A percentile compares a stretch with the other conserved stretches of the same genome.
Evolutionary conservation across 2,113 vertebrate genomes (phyloP).

Genomic region (Caranx melampygus): DNA sequence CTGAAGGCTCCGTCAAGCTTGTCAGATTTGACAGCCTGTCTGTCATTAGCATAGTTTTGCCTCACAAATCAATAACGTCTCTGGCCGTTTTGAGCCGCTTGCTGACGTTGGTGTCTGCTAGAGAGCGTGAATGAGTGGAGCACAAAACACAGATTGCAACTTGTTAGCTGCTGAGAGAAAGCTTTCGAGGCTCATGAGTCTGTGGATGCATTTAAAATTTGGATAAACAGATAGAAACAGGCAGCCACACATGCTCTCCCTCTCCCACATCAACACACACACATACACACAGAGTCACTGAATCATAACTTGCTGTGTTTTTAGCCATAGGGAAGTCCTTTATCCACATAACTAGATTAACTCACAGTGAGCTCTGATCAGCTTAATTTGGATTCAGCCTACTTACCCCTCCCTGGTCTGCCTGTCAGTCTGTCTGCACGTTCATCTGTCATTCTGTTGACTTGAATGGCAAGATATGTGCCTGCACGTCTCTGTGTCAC

Average conservation of each 20-base stretch:
- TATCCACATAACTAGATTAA: constrained; percentile 82
- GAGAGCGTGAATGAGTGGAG: constrained; percentile 14
- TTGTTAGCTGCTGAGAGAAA: constrained; percentile 27
- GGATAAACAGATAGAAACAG: constrained; percentile 47
- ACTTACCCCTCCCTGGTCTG: constrained; percentile 60
- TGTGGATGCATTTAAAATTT: constrained; percentile 42
- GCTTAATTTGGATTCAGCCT: constrained; percentile 78
- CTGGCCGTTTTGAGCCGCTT: constrained; percentile 36
- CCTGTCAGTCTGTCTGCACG: constrained; percentile 56
- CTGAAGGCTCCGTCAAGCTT: constrained; percentile 12
- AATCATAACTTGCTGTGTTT: constrained; percentile 74
- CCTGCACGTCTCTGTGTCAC: constrained; percentile 18
- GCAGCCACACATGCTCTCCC: constrained; percentile 23
- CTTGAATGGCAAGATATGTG: constrained; percentile 29
- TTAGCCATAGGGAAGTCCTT: constrained; percentile 77
- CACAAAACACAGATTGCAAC: constrained; percentile 39
- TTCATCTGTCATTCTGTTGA: constrained; percentile 56
- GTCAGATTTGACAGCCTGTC: constrained; percentile 55
- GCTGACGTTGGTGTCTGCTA: constrained; percentile 13
- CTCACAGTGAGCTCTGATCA: constrained; percentile 76
- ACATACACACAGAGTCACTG: constrained; percentile 16
- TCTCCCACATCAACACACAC: constrained; percentile 3
- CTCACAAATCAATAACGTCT: constrained; percentile 40
- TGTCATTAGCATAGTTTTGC: constrained; percentile 46
- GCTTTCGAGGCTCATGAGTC: constrained; percentile 54